Base-by-base conservation (phyloP, 1,140 invertebrate genomes). In the Ylistrum balloti region DNA sequence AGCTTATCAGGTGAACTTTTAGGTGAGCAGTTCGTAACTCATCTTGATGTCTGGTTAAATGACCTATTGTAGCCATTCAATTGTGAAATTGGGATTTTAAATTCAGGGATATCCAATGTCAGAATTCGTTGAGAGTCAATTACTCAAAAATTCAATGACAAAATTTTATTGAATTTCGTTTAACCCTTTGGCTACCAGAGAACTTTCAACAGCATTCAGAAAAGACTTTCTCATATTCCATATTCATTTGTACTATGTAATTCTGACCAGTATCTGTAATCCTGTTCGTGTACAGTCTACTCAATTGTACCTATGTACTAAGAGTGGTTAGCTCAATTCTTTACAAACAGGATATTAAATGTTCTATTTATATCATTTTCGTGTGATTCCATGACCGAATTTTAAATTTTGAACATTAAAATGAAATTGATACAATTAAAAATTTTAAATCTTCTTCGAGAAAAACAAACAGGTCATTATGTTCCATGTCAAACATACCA, bases 391-490 rank as follows among this genome's bases (percentile, higher is more conserved):
- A 2, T 74, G 56, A 74, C 56, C 56, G 17, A 74, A 5, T 28
- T 74, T 74, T 74, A 1, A 74, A 28, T 74, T 74, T 28, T 5
- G 3, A n/a, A 28, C 22, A 74, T 28, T 28, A 28, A 28, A 74
- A 74, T 74, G 56, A 74, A 74, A 74, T 28, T n/a, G 56, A 74
- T 74, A 74, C 56, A n/a, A 28, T 74, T 22, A 74, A 74, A 9
- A 74, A 17, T 74, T n/a, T 74, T 74, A 74, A 28, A 74, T 74
- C 56, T 74, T 74, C 56, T 28, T 28, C 28, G 56, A 74, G 56
- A 74, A 74, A 74, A 74, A 74, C 22, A 74, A 74, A 74, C 56
- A 74, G 56, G n/a, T n/a, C 22, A 74, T 74, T 74, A 74, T 74
- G 56, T 17, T 74, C 11, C 56, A 17, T 1, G 28, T 74, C 5